phyloP scores from a whole-genome alignment of 2,888 invertebrate species.

The Polymixis flavicincta region DNA sequence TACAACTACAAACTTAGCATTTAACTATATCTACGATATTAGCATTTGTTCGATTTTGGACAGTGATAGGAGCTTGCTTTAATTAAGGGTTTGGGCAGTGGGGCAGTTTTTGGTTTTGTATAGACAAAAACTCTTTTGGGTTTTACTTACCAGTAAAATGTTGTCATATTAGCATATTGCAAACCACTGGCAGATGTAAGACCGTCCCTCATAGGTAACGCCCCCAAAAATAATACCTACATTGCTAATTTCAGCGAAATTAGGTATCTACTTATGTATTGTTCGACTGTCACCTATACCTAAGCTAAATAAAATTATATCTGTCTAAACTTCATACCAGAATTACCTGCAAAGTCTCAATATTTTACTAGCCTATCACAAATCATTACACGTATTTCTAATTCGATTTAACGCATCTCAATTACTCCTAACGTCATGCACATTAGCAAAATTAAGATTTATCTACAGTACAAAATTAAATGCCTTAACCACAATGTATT shows the following conservation, averaged over 20 bases:
- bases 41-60: slow-evolving; percentile 21
- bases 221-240: not conserved
- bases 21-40: slow-evolving; percentile 34
- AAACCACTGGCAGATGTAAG: not conserved
- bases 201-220: not conserved
- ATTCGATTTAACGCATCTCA: slow-evolving; percentile 54
- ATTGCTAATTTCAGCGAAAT: not conserved
- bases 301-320: not conserved
- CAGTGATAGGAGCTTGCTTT: slow-evolving; percentile 10
- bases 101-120: not conserved
- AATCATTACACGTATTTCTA: slow-evolving; percentile 28
- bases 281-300: not conserved
- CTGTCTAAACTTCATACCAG: not conserved
- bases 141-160: too few relatives aligned
- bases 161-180: not conserved
- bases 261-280: not conserved
- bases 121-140: not conserved
- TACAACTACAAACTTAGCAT: slow-evolving; percentile 48
- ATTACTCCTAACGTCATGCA: slow-evolving; percentile 63
- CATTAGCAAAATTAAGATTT: slow-evolving; percentile 85
- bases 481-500: slow-evolving; percentile 87
- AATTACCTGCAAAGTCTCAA: not conserved
- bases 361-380: slow-evolving; percentile 7
- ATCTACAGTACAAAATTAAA: slow-evolving; percentile 85
- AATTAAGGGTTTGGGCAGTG: slow-evolving; percentile 16